phyloP scores from a whole-genome alignment of 2,888 invertebrate species.

The Parascotia fuliginaria region DNA sequence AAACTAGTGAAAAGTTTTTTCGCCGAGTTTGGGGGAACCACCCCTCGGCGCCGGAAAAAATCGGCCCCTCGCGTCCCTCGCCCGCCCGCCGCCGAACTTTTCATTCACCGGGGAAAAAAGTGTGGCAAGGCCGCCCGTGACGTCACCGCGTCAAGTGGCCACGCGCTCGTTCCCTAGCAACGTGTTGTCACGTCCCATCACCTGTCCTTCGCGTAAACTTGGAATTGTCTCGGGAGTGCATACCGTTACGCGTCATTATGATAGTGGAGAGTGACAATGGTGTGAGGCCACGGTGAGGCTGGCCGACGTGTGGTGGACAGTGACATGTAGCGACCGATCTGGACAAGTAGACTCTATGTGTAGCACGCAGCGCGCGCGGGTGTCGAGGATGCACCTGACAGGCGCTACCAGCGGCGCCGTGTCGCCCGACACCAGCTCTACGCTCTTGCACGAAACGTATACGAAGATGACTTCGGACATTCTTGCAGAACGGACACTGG shows the following conservation, averaged over 20 bases:
- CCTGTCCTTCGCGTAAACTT: slow-evolving; percentile 35
- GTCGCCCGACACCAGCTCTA: slow-evolving; percentile 90
- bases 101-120: slow-evolving; percentile 87
- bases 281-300: slow-evolving; percentile 56
- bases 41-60: slow-evolving; percentile 82
- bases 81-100: slow-evolving; percentile 86
- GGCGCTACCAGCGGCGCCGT: slow-evolving; percentile 85
- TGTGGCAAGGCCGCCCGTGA: slow-evolving; percentile 86
- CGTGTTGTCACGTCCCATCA: slow-evolving; percentile 64
- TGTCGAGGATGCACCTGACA: slow-evolving; percentile 84
- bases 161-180: slow-evolving; percentile 83
- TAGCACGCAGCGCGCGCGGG: slow-evolving; percentile 81
- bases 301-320: slow-evolving; percentile 58
- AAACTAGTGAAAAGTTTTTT: slow-evolving; percentile 85
- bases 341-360: slow-evolving; percentile 74
- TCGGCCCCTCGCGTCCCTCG: slow-evolving; percentile 79
- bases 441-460: slow-evolving; percentile 92
- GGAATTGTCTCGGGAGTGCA: slow-evolving; percentile 31
- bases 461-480: slow-evolving; percentile 96
- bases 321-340: slow-evolving; percentile 67
- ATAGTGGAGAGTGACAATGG: slow-evolving; percentile 55
- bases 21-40: slow-evolving; percentile 77
- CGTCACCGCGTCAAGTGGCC: slow-evolving; percentile 83
- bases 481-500: slow-evolving; percentile 93
- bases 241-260: slow-evolving; percentile 48